Conservation (phyloP, 2,888 invertebrate genomes). For the Pantelozetes paolii region DNA sequence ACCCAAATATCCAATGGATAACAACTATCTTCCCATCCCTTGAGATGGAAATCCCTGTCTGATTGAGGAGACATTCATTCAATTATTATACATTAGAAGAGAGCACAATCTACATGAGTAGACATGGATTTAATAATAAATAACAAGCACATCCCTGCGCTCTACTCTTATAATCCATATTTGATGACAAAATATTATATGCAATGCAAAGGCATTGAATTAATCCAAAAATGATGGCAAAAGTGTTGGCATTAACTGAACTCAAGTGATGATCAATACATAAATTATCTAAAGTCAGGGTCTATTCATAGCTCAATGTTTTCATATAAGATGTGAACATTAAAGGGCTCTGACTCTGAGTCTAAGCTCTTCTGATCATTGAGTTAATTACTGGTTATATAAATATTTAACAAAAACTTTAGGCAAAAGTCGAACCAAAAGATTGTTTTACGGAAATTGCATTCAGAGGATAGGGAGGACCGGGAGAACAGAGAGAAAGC, state of each 20-base stretch:
- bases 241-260: neutral
- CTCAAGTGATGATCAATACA: neutral
- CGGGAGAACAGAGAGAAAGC: neutral
- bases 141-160: too few species aligned
- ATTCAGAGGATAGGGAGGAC: neutral
- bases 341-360: neutral
- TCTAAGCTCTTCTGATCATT: neutral
- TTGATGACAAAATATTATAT: too few species aligned
- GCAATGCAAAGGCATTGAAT: neutral
- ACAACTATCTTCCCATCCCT: too few species aligned
- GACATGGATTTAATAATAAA: neutral
- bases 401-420: conserved; percentile 16
- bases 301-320: too few species aligned
- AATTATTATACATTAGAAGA: neutral
- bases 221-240: neutral
- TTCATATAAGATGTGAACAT: neutral
- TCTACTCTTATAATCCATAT: too few species aligned
- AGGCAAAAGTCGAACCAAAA: neutral
- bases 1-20: neutral
- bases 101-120: neutral
- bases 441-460: conserved; percentile 30
- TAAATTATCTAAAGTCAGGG: neutral
- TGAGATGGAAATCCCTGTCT: neutral
- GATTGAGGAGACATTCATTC: neutral
- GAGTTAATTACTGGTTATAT: conserved; percentile 14